phyloP scores from a whole-genome alignment of 2,888 invertebrate species.

The Heliconius sara region DNA sequence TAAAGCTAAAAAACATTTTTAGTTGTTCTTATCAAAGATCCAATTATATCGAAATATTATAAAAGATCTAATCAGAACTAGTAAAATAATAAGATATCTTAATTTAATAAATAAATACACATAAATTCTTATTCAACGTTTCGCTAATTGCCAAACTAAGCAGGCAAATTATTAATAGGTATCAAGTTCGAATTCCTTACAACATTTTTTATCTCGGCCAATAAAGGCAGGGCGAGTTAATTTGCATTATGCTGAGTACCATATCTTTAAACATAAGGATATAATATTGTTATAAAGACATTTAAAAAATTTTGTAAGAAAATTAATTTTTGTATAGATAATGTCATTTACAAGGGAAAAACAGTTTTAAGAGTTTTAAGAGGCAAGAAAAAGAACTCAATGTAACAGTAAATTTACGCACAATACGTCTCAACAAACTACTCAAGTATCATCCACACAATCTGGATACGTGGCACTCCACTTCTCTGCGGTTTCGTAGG shows the following conservation, averaged over 20 bases:
- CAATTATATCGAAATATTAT: conserved; percentile 1
- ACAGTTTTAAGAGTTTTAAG: too few species aligned
- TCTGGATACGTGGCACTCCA: too few species aligned
- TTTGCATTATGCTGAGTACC: conserved; percentile 18
- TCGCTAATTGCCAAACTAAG: conserved; percentile 16
- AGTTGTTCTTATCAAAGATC: neutral
- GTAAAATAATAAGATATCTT: conserved; percentile 2
- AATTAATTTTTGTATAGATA: neutral
- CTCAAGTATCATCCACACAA: too few species aligned
- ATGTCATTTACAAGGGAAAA: too few species aligned
- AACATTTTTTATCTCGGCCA: conserved; percentile 12
- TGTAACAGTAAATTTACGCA: too few species aligned
- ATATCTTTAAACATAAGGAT: conserved; percentile 10
- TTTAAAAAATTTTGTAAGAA: conserved; percentile 7
- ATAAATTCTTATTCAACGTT: neutral
- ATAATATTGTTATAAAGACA: conserved; percentile 17
- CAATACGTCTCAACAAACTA: too few species aligned
- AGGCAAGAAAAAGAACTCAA: too few species aligned
- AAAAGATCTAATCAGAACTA: neutral
- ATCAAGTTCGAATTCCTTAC: conserved; percentile 18
- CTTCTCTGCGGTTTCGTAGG: too few species aligned
- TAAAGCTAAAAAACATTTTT: neutral
- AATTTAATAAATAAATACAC: conserved; percentile 10
- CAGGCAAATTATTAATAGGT: conserved; percentile 9
- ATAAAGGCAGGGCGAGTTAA: conserved; percentile 15